A percentile compares a stretch with the other conserved stretches of the same genome.
These are phyloP conservation scores for Corydoras maculifer DNA, from an alignment of 2,113 vertebrate genomes.

Conservation along the genomic window DNA sequence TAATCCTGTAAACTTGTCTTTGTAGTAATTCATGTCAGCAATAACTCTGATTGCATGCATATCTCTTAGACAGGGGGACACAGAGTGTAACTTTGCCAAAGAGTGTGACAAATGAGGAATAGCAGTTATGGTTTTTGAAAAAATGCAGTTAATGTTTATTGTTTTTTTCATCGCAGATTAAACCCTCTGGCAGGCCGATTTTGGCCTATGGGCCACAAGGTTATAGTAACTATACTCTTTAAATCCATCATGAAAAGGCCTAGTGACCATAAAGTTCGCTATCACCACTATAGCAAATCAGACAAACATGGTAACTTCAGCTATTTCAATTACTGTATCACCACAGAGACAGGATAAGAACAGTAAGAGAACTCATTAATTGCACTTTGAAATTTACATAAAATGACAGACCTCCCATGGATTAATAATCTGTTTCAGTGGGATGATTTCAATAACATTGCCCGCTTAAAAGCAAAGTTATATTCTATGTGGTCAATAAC, in stretches of 20 bases:
- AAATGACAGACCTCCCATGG: slow-evolving; percentile 10
- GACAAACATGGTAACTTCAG: slow-evolving; percentile 1
- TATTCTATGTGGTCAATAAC: not conserved
- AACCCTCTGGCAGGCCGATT: too few species aligned
- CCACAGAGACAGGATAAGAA: slow-evolving; percentile 24
- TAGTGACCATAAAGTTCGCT: slow-evolving; percentile 3
- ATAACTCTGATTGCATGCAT: too few species aligned
- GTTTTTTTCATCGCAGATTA: too few species aligned
- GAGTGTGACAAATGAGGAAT: too few species aligned
- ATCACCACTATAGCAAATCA: slow-evolving; percentile 9
- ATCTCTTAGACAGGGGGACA: too few species aligned
- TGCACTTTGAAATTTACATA: slow-evolving; percentile 14
- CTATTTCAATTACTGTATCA: slow-evolving; percentile 25
- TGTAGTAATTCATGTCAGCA: too few species aligned
- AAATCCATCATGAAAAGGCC: slow-evolving; percentile 5
- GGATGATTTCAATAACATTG: slow-evolving; percentile 29
- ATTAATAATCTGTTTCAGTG: slow-evolving; percentile 30
- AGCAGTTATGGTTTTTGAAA: too few species aligned
- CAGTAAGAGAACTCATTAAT: slow-evolving; percentile 29
- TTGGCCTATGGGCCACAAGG: too few species aligned
- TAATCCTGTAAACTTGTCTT: too few species aligned
- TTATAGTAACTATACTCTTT: too few species aligned
- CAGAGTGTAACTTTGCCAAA: too few species aligned
- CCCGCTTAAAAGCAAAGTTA: slow-evolving; percentile 25
- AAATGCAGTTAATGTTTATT: too few species aligned